Evolutionary conservation across 2,888 invertebrate genomes (phyloP), one percentile per base, ranked within the genome.

Genomic region (Cephus sareptanus): DNA sequence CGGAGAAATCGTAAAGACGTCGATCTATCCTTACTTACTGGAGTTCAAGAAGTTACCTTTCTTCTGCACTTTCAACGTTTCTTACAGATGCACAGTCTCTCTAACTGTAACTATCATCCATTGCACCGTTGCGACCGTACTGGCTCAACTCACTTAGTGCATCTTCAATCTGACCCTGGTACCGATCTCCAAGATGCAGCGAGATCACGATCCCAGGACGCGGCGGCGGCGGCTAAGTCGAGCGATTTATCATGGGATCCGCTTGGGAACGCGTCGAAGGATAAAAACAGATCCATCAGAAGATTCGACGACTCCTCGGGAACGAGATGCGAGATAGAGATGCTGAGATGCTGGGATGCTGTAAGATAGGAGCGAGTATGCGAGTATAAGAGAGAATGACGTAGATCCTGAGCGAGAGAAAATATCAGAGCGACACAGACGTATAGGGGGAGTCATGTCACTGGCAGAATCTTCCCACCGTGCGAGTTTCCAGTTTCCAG

Each of bases 241-340:
- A 83, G 81, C 88, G 83, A 89, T 88, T 87, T 86, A 87, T 88
- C 86, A 85, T 83, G 80, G 73, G 74, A 68, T 70, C 82, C 81
- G 83, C 82, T 77, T 84, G 86, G 85, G 85, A 87, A 86, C 83
- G 83, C 76, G 77, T 76, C 76, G 70, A 76, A 78, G 84, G 80
- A 86, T 85, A 87, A 89, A 87, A 88, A 89, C 82, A 82, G 83
- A 85, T 87, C 86, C 83, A 85, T 89, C 87, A 88, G 88, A 89
- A 89, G 87, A 89, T 89, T 87, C 85, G 85, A 86, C 85, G 86
- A 88, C 83, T 83, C 83, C 79, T 76, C 83, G 80, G 79, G 75
- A 76, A 81, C 75, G 35, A 74, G 75, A 76, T 73, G 77, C 70
- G 79, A 75, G 71, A 71, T 81, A 80, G 77, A 76, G 78, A 80